Evolutionary conservation across 1,140 invertebrate species (phyloP), one percentile per base, ranked within the genome.

Genomic region (Aphaenogaster rudis): DNA sequence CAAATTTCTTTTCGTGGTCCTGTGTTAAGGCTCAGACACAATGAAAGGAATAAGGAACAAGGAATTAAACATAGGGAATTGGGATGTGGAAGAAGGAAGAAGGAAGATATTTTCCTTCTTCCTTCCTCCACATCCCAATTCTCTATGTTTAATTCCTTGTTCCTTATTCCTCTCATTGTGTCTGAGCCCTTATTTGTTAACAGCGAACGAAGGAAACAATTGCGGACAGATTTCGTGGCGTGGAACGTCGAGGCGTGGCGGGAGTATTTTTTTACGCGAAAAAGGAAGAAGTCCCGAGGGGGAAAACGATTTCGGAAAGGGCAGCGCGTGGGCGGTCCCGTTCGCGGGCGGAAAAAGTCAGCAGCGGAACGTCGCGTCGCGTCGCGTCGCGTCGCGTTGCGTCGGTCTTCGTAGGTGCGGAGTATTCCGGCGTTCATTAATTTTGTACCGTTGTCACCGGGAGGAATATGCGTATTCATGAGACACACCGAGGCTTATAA

Each of bases 401-500:
- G 72, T 59, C 48, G 54, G 39, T 15, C 54, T 71, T 52, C 67
- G 59, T 88, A 87, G 79, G 45, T 86, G 84, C 76, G 64, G 63
- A 80, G 69, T 86, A 91, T 92, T 88, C 76, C 63, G 86, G 87
- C 72, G 86, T 84, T 91, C 92, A 93, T 93, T 92, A 93, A 93
- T 93, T 93, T 92, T 86, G 86, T 86, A 92, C 91, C 88, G 91
- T 92, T 93, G 90, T 93, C 92, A 93, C 87, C 88, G 79, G 81
- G 80, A 88, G 88, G 66, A 89, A 85, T 90, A 93, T 94, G 92
- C 88, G 90, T 94, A 94, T 94, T 94, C 93, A 94, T 94, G 93
- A 94, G 92, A 93, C 90, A 91, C 92, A 89, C 77, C 92, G 91
- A 92, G 92, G 91, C 93, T 93, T 93, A 93, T 93, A 94, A 94